Conservation (phyloP, 2,888 invertebrate species). For the Thera obeliscata region DNA sequence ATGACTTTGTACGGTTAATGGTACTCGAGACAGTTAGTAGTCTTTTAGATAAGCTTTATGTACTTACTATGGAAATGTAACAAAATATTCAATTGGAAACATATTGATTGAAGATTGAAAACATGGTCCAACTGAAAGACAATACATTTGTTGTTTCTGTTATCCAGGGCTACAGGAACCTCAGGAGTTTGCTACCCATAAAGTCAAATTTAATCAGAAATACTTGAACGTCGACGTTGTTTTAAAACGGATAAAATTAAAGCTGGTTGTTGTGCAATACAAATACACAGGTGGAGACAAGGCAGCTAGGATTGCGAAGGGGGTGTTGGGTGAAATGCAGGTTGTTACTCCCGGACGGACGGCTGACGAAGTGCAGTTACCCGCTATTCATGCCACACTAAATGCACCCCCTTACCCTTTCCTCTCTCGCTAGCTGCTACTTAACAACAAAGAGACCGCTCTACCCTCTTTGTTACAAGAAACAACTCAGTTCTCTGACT, state of each 20-base stretch:
- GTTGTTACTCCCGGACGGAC: conserved; percentile 79
- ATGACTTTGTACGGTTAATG: conserved; percentile 36
- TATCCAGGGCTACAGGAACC: neutral
- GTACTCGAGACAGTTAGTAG: conserved; percentile 24
- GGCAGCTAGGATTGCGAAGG: conserved; percentile 50
- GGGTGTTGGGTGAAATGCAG: conserved; percentile 64
- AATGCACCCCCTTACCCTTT: conserved; percentile 68
- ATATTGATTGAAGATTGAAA: neutral
- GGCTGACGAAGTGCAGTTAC: conserved; percentile 82
- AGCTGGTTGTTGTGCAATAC: conserved; percentile 44
- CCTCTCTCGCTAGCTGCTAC: conserved; percentile 67
- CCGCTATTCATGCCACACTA: conserved; percentile 77
- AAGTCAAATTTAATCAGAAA: neutral
- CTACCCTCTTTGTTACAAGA: conserved; percentile 81
- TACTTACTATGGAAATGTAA: conserved; percentile 4
- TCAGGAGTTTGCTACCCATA: neutral
- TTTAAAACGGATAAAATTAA: conserved; percentile 33
- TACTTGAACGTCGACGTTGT: conserved; percentile 2
- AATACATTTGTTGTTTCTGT: neutral
- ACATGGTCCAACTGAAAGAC: neutral
- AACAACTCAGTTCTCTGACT: conserved; percentile 71
- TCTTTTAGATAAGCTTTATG: conserved; percentile 24
- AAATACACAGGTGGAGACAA: conserved; percentile 56
- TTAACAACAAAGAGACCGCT: conserved; percentile 82
- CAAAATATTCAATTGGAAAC: neutral